Percentiles rank a stretch among this genome's conserved stretches.
Evolutionary conservation across 2,797 vertebrate species (phyloP).

Genomic region (Silurus lanzhouensis): DNA sequence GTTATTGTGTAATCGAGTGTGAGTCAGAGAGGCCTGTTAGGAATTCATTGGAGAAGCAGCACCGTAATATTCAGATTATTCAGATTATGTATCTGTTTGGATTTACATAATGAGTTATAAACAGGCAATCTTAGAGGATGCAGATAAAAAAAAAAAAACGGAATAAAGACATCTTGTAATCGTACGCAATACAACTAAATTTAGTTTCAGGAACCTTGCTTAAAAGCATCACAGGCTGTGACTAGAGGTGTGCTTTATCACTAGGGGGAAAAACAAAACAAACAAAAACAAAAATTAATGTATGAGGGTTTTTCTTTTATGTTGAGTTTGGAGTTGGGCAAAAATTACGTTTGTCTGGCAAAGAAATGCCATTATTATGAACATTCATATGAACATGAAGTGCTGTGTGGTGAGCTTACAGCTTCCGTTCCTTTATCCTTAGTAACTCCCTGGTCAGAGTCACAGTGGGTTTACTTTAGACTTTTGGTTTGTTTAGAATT

Average conservation of each 20-base stretch:
- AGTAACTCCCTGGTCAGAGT: neutral
- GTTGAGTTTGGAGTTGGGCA: neutral
- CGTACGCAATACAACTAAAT: too few species aligned
- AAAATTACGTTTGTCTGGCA: neutral
- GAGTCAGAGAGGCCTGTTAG: conserved; percentile 55
- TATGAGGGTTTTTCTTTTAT: neutral
- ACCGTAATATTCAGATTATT: neutral
- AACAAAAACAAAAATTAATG: neutral
- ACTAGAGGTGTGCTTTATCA: neutral
- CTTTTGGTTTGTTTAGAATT: neutral
- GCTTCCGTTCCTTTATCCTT: neutral
- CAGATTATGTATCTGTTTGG: too few species aligned
- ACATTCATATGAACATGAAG: neutral
- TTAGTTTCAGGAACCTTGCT: too few species aligned
- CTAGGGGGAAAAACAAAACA: neutral
- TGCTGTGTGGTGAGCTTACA: neutral
- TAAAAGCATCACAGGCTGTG: neutral
- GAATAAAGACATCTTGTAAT: too few species aligned
- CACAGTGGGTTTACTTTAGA: neutral
- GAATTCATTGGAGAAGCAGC: neutral
- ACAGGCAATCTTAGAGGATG: neutral
- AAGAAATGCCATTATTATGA: neutral
- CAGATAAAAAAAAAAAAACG: too few species aligned
- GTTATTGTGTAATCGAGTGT: conserved; percentile 71
- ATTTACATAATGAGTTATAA: neutral